Base-by-base conservation (phyloP, 2,888 invertebrate species). In the Drosophila kuntzei region DNA sequence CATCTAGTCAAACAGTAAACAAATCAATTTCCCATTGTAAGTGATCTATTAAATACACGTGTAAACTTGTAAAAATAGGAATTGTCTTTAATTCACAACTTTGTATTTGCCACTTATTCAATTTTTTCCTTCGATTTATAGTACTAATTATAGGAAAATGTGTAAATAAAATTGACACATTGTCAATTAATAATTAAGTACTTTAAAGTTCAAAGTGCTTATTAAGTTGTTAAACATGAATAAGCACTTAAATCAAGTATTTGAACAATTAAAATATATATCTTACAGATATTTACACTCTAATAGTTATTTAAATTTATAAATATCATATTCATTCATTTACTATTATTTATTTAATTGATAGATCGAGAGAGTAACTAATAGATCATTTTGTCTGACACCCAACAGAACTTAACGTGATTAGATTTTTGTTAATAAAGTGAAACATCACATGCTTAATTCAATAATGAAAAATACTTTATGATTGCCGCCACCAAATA, bases 391-490 rank as follows among this genome's bases (percentile, higher is more conserved):
- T n/a, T 25, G 11, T 36, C 16, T 27, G 46, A 0, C 57, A 58
- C 25, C 61, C 46, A 20, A 20, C 20, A 27, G 25, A 27, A 32
- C 34, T 16, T 20, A n/a, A 37, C 46, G 36, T 60, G 67, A 61
- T 61, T 34, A 58, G 64, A 49, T 69, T 73, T 44, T 62, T 46
- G 59, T 7, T 39, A 29, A 16, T 59, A 34, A 67, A 63, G 46
- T 66, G 54, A 60, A 61, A 49, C 57, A 57, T 76, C 62, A 57
- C 54, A 37, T 47, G 70, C 62, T 61, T 69, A 80, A 82, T 87
- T 87, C 61, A 81, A 84, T 87, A 63, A 84, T 69, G 65, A 63
- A 66, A 68, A 51, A 57, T 59, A 44, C 47, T 72, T 69, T 49
- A 68, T 63, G 51, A 43, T 41, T 11, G 71, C 71, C 61, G 72